These are phyloP conservation scores for Monopterus albus DNA, from an alignment of 2,113 vertebrate genomes.

Conservation along the genomic window DNA sequence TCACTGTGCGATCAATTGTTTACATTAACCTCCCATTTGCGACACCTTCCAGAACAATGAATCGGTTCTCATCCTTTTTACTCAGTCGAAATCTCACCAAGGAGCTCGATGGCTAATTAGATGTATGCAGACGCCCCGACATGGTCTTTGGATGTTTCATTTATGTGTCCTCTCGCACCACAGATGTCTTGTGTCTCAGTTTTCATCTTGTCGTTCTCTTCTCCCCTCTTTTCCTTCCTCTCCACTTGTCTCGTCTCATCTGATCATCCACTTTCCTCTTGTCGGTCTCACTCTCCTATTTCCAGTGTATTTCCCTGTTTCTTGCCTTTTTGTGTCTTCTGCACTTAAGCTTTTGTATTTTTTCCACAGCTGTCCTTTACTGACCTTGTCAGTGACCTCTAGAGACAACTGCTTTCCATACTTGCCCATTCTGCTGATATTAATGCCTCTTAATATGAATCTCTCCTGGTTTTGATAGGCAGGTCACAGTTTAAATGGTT, in stretches of 20 bases:
- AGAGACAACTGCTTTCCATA: no score
- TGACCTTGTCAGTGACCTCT: not conserved
- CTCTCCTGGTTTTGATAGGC: no score
- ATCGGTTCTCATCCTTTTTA: not conserved
- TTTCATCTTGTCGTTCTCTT: constrained; percentile 18
- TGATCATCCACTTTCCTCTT: not conserved
- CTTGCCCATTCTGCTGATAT: not conserved
- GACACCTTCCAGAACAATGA: not conserved
- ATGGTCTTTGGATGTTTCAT: constrained; percentile 18
- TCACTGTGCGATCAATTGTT: not conserved
- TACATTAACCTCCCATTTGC: constrained; percentile 9
- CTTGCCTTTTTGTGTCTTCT: not conserved
- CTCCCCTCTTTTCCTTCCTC: constrained; percentile 10
- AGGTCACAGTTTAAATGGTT: not conserved
- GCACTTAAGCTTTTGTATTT: not conserved
- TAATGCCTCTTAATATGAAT: not conserved
- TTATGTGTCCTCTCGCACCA: constrained; percentile 35
- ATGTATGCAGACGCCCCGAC: not conserved
- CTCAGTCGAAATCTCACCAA: not conserved
- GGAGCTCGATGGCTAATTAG: not conserved
- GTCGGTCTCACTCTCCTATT: not conserved
- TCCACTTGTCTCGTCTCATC: not conserved
- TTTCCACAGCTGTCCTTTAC: not conserved
- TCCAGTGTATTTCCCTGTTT: not conserved
- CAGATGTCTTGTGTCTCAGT: constrained; percentile 39